Base-by-base conservation (phyloP, 2,888 invertebrate genomes). In the Protodeltote pygarga region DNA sequence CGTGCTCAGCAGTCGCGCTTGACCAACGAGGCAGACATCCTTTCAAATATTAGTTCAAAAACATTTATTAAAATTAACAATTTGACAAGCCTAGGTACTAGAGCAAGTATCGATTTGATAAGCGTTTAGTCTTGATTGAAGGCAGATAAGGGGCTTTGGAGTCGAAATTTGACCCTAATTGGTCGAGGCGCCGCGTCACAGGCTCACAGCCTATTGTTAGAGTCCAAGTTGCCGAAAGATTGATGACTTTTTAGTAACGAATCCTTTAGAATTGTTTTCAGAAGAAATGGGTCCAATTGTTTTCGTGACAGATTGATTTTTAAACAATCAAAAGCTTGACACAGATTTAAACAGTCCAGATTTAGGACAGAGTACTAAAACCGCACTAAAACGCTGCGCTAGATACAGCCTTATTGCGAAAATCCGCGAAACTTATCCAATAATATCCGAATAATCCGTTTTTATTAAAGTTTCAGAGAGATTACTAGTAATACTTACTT, bases 141-240 rank as follows among this genome's bases (percentile, higher is more conserved):
- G 48, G 42, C 14, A 35, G 48, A 58, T 62, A 47, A 54, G 58
- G 62, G 51, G 48, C 46, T 58, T 28, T 35, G 27, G 44, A 17
- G 42, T 50, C 41, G 41, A 33, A 62, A 51, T 48, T 59, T 65
- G 63, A 48, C 54, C 66, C 39, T 62, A 62, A 59, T 65, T 65
- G 52, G 63, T 28, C 32, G 37, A 42, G 29, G 38, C 24, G 44
- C 35, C 9, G 25, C 49, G 44, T 54, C 54, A 51, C 47, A 33
- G 40, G 40, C 59, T 54, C 54, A 51, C 47, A 33, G 40, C 37
- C 59, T 45, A 62, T 59, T 54, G 66, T 65, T 25, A 46, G 53
- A 44, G 23, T 41, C 46, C 29, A 13, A 45, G 35, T 45, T 49
- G 49, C 14, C 44, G 23, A 28, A 31, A 54, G 62, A 65, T 65